Conservation (phyloP, 2,888 invertebrate genomes). For the Erynnis tages region DNA sequence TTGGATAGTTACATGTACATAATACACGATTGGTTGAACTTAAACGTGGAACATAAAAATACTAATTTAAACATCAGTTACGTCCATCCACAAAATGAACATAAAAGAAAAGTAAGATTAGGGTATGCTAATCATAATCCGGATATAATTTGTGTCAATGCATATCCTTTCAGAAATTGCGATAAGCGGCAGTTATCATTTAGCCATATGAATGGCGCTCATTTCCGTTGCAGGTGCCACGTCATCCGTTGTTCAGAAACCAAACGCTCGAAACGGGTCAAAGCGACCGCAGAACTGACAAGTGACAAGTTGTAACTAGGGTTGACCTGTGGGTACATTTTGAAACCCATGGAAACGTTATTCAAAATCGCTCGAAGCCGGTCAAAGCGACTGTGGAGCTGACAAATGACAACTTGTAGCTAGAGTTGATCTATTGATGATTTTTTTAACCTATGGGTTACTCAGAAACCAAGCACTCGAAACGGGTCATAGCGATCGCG, state of each 20-base stretch:
- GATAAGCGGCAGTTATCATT: constrained; percentile 7
- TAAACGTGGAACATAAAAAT: no score
- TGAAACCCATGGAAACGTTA: constrained; percentile 8
- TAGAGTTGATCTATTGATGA: neutral
- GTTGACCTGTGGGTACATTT: neutral
- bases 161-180: neutral
- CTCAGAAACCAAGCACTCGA: constrained; percentile 14
- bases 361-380: constrained; percentile 12
- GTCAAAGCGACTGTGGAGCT: constrained; percentile 17
- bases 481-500: constrained; percentile 16
- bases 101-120: no score
- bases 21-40: no score
- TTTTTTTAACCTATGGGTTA: constrained; percentile 7
- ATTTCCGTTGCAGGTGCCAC: constrained; percentile 20
- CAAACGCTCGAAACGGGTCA: constrained; percentile 12
- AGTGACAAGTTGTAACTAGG: constrained; percentile 10
- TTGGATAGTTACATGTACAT: no score
- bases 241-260: constrained; percentile 22
- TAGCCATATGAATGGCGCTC: constrained; percentile 12
- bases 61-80: no score
- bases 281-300: constrained; percentile 20
- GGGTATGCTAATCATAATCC: no score
- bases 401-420: constrained; percentile 12
- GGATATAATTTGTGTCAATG: neutral
- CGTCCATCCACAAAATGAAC: no score